Evolutionary conservation across 2,888 invertebrate genomes (phyloP).

Genomic region (Mellilla xanthometata): DNA sequence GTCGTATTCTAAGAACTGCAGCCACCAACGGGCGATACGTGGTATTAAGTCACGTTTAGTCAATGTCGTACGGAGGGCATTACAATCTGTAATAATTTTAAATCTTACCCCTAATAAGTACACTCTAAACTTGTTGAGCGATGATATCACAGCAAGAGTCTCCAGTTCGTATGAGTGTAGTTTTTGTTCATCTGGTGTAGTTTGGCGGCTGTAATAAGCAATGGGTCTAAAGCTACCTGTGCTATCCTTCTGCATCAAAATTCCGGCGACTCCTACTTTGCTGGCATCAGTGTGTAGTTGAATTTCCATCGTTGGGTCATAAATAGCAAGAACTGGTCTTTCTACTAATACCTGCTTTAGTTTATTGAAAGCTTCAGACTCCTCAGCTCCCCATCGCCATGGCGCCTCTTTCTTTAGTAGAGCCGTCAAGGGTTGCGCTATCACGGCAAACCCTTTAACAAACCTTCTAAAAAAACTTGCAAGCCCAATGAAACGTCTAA

Average conservation of each 20-base stretch:
- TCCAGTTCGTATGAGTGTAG: constrained; percentile 5
- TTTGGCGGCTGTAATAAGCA: constrained; percentile 6
- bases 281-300: constrained; percentile 2
- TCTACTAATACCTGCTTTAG: background rate
- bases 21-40: no score
- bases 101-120: constrained; percentile 4
- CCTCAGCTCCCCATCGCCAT: background rate
- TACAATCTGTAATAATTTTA: constrained; percentile 5
- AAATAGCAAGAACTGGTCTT: constrained; percentile 1
- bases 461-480: background rate
- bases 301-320: background rate
- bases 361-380: background rate
- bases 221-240: background rate
- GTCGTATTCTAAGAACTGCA: background rate
- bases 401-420: background rate
- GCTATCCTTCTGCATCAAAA: background rate
- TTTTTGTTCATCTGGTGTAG: background rate
- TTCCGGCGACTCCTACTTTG: background rate
- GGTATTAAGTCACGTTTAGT: constrained; percentile 4
- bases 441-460: background rate
- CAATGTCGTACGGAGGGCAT: background rate
- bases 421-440: background rate
- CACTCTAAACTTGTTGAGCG: constrained; percentile 1
- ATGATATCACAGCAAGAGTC: constrained; percentile 2
- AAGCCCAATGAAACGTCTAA: background rate